These are phyloP conservation scores for Papilio protenor DNA, from an alignment of 2,888 invertebrate genomes.

Conservation along the genomic window DNA sequence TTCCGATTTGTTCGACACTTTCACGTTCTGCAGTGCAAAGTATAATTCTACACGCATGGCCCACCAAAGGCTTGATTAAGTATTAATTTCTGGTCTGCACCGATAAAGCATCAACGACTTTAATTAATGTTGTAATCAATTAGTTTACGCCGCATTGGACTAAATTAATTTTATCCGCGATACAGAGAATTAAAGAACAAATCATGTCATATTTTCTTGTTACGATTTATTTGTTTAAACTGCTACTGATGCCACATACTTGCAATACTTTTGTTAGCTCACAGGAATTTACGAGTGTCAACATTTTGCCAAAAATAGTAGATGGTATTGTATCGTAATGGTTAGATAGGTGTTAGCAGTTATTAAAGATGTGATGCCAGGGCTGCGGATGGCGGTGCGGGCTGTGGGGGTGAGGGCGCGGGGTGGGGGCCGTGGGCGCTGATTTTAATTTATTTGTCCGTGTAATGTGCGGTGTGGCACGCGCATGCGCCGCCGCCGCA, in stretches of 20 bases:
- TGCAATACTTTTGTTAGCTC: background rate
- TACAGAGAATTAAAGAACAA: conserved; percentile 21
- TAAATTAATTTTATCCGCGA: conserved; percentile 23
- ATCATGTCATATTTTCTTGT: conserved; percentile 22
- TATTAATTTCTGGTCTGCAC: conserved; percentile 39
- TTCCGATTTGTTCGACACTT: conserved; percentile 25
- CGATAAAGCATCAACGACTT: conserved; percentile 38
- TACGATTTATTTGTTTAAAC: background rate
- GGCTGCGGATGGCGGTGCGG: background rate
- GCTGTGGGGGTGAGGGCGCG: background rate
- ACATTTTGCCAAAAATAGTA: background rate
- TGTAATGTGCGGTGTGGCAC: conserved; percentile 55
- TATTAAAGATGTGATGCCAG: conserved; percentile 31
- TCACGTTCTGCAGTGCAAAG: conserved; percentile 26
- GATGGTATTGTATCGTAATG: background rate
- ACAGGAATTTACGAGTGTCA: background rate
- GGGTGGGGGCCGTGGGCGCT: conserved; percentile 46
- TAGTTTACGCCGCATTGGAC: conserved; percentile 37
- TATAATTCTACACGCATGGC: conserved; percentile 34
- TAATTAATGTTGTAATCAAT: conserved; percentile 45
- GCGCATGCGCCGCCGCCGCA: conserved; percentile 67
- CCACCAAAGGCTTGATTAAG: conserved; percentile 37
- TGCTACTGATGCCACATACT: background rate
- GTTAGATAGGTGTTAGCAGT: conserved; percentile 22
- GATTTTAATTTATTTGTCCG: conserved; percentile 71